Evolutionary conservation across 2,797 vertebrate genomes (phyloP), one percentile per base, ranked within the genome.

Genomic region (Tapirus indicus): DNA sequence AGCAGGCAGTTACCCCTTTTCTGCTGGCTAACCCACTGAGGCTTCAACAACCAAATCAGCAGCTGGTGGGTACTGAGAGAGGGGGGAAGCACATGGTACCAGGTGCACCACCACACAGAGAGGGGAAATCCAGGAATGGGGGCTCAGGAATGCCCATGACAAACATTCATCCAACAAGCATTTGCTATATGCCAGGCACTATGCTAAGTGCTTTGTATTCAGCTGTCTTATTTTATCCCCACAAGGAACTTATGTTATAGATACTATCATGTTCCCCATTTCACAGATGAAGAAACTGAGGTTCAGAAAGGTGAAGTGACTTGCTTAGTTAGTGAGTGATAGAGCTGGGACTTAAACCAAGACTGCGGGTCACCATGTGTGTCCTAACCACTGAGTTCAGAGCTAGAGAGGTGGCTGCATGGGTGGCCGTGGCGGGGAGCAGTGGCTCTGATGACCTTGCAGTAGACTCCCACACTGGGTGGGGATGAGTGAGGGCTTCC

Each of bases 371-470:
- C 44, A 75, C 71, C 79, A 47, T 6, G 5, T 66, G 62, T 72
- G 29, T 75, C 54, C 69, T 91, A 49, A 62, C 25, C 52, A 4
- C 56, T 5, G 68, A 91, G 78, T 85, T 83, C 93, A 94, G 91
- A 58, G 60, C 56, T 69, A 60, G 58, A 89, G 54, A 72, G 58
- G 71, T 38, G 3, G 25, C 96, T 92, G 75, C 83, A 3, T 92
- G 96, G 96, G 96, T 97, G 95, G 96, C 92, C 62, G 0, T 41
- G 44, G 86, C 38, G 94, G 69, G 82, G 87, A 62, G 52, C 77
- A 16, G 16, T 5, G 88, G 77, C 82, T 75, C 41, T 72, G 92
- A 58, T 66, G 88, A 91, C 85, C 87, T 83, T 75, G 66, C 56
- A 83, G 0, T 62, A 6, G 47, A 85, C 69, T 86, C 86, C 78